These are phyloP conservation scores for Ptilorrhoa leucosticta DNA, from an alignment of 2,113 vertebrate genomes.

Conservation along the genomic window DNA sequence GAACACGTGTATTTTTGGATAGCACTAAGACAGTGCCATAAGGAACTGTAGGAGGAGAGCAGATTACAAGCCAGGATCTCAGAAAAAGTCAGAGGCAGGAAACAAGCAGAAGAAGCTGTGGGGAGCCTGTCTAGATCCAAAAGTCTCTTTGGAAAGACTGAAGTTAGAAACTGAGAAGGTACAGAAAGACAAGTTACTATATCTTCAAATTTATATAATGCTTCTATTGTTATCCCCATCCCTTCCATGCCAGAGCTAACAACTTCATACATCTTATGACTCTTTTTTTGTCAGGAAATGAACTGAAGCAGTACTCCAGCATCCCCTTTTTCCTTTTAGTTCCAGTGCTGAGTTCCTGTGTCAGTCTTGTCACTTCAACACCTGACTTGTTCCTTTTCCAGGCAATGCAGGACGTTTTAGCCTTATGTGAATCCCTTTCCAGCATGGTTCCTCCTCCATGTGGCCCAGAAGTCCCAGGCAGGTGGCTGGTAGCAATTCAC, in stretches of 20 bases:
- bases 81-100: constrained; percentile 21
- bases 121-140: not conserved
- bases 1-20: constrained; percentile 31
- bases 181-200: not conserved
- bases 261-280: not conserved
- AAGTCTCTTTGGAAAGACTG: not conserved
- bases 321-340: not conserved
- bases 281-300: not conserved
- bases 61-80: constrained; percentile 21
- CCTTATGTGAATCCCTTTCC: not conserved
- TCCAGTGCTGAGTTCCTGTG: not conserved
- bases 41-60: constrained; percentile 50
- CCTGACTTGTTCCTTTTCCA: not conserved
- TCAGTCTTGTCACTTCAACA: not conserved
- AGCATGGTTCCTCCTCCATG: not conserved
- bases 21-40: constrained; percentile 21
- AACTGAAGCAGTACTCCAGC: not conserved
- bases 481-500: not conserved
- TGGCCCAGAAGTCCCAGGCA: not conserved
- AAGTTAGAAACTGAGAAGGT: not conserved
- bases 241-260: not conserved
- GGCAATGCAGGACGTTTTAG: not conserved
- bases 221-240: not conserved
- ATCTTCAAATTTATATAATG: not conserved
- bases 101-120: not conserved